Conservation (phyloP, 2,888 invertebrate species). For the Subacronicta megacephala region DNA sequence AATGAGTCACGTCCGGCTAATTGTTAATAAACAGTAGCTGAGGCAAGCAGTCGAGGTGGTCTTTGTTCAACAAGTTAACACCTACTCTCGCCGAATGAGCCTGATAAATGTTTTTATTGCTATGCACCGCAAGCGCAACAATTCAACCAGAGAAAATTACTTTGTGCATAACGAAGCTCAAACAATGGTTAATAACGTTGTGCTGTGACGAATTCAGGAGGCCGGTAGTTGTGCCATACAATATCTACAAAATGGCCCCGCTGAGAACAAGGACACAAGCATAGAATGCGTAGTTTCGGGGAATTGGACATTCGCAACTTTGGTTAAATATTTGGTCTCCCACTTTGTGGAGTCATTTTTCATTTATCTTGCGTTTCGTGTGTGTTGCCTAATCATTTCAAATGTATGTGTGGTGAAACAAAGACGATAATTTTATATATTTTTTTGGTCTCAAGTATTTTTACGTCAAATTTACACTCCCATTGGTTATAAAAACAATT, state of each 20-base stretch:
- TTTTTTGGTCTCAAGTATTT: no score
- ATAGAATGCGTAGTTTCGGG: slow-evolving; percentile 32
- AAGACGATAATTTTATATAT: no score
- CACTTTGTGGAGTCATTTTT: slow-evolving; percentile 6
- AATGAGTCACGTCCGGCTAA: slow-evolving; percentile 68
- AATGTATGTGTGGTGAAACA: neutral
- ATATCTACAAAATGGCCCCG: slow-evolving; percentile 54
- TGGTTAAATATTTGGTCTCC: slow-evolving; percentile 5
- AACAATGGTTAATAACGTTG: slow-evolving; percentile 78
- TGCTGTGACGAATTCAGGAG: slow-evolving; percentile 76
- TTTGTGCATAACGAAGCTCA: slow-evolving; percentile 76
- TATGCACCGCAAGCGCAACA: slow-evolving; percentile 74
- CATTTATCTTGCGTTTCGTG: slow-evolving; percentile 21
- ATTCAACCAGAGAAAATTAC: slow-evolving; percentile 82
- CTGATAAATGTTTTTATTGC: slow-evolving; percentile 80
- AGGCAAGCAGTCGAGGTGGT: slow-evolving; percentile 71
- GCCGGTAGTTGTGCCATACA: slow-evolving; percentile 65
- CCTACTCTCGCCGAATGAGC: slow-evolving; percentile 64
- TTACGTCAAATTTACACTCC: no score
- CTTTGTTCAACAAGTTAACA: slow-evolving; percentile 78
- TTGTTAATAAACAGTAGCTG: slow-evolving; percentile 71
- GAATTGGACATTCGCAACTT: slow-evolving; percentile 16
- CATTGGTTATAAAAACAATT: no score
- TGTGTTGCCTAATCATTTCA: neutral
- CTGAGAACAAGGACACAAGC: slow-evolving; percentile 37